Conservation (phyloP, 2,888 invertebrate species). For the Volucella inflata region DNA sequence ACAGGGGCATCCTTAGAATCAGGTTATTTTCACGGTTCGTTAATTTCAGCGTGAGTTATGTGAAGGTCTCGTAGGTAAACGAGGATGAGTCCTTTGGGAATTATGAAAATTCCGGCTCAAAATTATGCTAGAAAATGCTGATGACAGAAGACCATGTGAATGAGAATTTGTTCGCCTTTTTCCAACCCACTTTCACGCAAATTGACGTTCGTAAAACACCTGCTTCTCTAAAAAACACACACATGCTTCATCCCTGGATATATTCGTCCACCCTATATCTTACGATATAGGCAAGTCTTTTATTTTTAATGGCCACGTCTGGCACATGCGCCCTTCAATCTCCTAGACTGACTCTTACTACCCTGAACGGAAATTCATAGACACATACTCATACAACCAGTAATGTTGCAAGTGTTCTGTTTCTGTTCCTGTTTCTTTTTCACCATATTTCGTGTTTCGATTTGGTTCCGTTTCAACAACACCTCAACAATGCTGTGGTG, state of each 20-base stretch:
- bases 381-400: constrained; percentile 10
- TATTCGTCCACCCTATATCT: background rate
- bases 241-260: background rate
- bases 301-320: constrained; percentile 62
- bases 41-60: constrained; percentile 28
- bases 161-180: constrained; percentile 10
- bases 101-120: background rate
- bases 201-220: constrained; percentile 41
- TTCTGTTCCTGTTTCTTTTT: background rate
- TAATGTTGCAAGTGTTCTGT: constrained; percentile 6
- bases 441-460: constrained; percentile 25
- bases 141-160: background rate
- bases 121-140: no score
- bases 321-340: constrained; percentile 53
- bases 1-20: constrained; percentile 40
- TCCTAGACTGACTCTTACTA: constrained; percentile 51
- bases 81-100: constrained; percentile 46
- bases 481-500: constrained; percentile 21
- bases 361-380: constrained; percentile 1
- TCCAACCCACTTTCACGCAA: constrained; percentile 6
- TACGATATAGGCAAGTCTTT: constrained; percentile 40
- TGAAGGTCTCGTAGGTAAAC: constrained; percentile 27
- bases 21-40: constrained; percentile 71
- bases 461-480: constrained; percentile 41
- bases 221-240: constrained; percentile 18